These are phyloP conservation scores for Rhyacophila brunnea DNA, from an alignment of 1,140 invertebrate species.

Conservation along the genomic window DNA sequence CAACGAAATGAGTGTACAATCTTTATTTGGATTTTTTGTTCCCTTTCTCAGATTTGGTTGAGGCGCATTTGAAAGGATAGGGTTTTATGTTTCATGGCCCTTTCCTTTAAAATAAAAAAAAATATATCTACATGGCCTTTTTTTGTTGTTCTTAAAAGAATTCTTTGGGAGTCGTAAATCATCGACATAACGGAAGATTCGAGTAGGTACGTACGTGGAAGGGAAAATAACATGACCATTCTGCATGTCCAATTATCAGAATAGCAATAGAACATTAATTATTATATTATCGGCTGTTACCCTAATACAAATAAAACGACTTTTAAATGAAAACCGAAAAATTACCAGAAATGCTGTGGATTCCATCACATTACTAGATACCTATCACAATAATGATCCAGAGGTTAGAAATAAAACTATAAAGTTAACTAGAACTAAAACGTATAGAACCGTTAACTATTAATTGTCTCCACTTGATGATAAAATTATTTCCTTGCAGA, in stretches of 20 bases:
- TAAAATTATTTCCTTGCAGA: too few relatives aligned
- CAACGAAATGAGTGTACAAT: neutral
- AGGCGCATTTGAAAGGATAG: slow-evolving; percentile 28
- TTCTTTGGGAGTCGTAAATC: slow-evolving; percentile 33
- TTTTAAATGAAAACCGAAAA: too few relatives aligned
- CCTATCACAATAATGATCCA: too few relatives aligned
- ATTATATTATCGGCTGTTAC: too few relatives aligned
- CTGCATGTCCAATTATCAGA: slow-evolving; percentile 1
- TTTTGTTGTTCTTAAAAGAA: slow-evolving; percentile 23
- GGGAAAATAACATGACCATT: slow-evolving; percentile 14
- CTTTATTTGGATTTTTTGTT: slow-evolving; percentile 23
- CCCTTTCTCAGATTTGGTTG: slow-evolving; percentile 24
- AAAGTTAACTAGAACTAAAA: too few relatives aligned
- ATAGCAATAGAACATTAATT: neutral
- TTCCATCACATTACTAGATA: too few relatives aligned
- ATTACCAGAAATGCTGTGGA: neutral
- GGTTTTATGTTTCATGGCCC: slow-evolving; percentile 33
- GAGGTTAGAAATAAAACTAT: too few relatives aligned
- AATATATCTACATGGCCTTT: slow-evolving; percentile 26
- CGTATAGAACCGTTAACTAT: too few relatives aligned
- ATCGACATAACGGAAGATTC: slow-evolving; percentile 33
- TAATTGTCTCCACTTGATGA: too few relatives aligned
- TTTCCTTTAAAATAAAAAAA: slow-evolving; percentile 33
- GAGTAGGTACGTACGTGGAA: slow-evolving; percentile 10
- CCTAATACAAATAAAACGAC: too few relatives aligned